Evolutionary conservation across 2,888 invertebrate species (phyloP).

Genomic region (Griposia aprilina): DNA sequence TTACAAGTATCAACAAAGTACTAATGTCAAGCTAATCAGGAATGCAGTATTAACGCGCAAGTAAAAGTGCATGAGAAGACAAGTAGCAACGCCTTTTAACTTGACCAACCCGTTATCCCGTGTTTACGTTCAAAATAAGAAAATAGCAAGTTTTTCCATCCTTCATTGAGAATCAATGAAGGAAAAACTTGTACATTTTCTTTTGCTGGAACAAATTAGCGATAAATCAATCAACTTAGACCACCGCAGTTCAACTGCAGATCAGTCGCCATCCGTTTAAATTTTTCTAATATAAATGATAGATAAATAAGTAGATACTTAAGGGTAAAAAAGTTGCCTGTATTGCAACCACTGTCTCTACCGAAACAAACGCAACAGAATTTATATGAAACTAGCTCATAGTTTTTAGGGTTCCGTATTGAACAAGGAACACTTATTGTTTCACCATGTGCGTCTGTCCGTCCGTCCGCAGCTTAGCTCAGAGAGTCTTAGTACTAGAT

Average conservation of each 20-base stretch:
- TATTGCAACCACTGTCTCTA: too few species aligned
- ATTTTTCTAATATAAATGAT: not conserved
- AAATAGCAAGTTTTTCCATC: conserved; percentile 1
- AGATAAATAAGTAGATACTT: not conserved
- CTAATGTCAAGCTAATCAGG: not conserved
- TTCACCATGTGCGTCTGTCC: too few species aligned
- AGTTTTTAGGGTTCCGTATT: too few species aligned
- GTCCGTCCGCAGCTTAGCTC: too few species aligned
- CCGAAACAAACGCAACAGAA: not conserved
- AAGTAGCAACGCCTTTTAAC: not conserved
- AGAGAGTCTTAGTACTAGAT: too few species aligned
- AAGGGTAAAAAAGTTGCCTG: not conserved
- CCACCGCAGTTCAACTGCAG: not conserved
- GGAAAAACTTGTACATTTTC: conserved; percentile 5
- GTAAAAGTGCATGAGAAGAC: conserved; percentile 22
- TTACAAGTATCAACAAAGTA: not conserved
- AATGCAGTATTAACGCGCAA: conserved; percentile 14
- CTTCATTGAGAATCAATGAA: not conserved
- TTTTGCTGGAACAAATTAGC: not conserved
- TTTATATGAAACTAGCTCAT: too few species aligned
- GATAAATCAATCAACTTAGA: conserved; percentile 2
- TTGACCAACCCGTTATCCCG: not conserved
- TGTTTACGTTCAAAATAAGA: conserved; percentile 13
- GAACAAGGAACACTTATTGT: too few species aligned
- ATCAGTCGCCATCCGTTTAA: not conserved